These are phyloP conservation scores for Diarsia dahlii DNA, from an alignment of 2,888 invertebrate species.

Conservation along the genomic window DNA sequence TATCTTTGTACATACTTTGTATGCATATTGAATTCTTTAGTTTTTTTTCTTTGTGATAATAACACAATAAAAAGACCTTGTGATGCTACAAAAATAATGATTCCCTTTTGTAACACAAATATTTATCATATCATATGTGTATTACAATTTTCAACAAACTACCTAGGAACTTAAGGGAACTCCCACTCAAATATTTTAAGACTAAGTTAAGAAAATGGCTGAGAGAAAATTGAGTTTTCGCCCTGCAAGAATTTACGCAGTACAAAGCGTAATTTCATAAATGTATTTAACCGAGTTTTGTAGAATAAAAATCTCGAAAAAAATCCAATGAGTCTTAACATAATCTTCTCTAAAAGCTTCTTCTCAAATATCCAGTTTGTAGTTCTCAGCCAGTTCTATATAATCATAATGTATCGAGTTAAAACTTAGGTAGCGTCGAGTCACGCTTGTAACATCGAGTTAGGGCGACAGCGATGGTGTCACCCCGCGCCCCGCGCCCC, in stretches of 20 bases:
- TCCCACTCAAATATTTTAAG: no score
- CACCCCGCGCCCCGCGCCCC: conserved; percentile 4
- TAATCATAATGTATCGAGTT: conserved; percentile 60
- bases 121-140: not conserved
- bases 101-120: no score
- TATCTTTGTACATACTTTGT: no score
- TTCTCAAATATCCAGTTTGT: conserved; percentile 21
- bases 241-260: no score
- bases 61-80: no score
- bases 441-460: conserved; percentile 65
- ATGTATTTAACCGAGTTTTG: no score
- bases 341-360: conserved; percentile 24
- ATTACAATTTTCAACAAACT: not conserved
- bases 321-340: not conserved
- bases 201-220: no score
- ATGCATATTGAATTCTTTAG: no score
- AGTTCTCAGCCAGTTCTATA: conserved; percentile 33
- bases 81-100: no score
- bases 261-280: no score
- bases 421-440: conserved; percentile 53
- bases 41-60: no score
- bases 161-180: not conserved
- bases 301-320: not conserved
- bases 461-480: conserved; percentile 66
- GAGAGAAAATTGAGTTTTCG: no score